phyloP scores from a whole-genome alignment of 2,113 vertebrate species.

The Rhea pennata region DNA sequence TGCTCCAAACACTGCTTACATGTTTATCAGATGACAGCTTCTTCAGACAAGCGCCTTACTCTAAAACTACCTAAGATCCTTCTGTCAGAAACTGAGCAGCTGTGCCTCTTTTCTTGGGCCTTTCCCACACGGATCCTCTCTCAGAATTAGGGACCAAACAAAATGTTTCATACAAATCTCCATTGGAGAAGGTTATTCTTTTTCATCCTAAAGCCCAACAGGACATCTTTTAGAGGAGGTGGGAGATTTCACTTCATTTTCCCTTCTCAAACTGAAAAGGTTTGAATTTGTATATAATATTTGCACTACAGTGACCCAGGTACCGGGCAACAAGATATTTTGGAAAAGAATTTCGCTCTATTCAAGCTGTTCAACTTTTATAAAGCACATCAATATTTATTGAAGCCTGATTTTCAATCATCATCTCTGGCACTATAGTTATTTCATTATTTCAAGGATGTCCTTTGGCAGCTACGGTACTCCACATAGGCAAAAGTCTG shows the following conservation, averaged over 20 bases:
- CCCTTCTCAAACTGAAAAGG: background rate
- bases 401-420: slow-evolving; percentile 8
- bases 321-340: background rate
- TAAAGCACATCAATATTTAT: background rate
- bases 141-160: background rate
- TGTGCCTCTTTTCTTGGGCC: background rate
- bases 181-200: background rate
- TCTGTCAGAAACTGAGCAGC: background rate
- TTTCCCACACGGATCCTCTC: background rate
- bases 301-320: background rate
- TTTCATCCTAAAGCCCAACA: background rate
- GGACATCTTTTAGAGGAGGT: background rate
- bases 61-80: background rate
- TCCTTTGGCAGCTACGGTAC: background rate
- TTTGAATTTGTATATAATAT: background rate
- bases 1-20: background rate
- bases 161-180: background rate
- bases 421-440: background rate
- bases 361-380: background rate
- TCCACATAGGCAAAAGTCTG: background rate
- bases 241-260: background rate
- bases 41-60: background rate
- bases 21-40: background rate
- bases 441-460: background rate
- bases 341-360: background rate